Base-by-base conservation (phyloP, 2,113 vertebrate genomes). In the Oryzias curvinotus region DNA sequence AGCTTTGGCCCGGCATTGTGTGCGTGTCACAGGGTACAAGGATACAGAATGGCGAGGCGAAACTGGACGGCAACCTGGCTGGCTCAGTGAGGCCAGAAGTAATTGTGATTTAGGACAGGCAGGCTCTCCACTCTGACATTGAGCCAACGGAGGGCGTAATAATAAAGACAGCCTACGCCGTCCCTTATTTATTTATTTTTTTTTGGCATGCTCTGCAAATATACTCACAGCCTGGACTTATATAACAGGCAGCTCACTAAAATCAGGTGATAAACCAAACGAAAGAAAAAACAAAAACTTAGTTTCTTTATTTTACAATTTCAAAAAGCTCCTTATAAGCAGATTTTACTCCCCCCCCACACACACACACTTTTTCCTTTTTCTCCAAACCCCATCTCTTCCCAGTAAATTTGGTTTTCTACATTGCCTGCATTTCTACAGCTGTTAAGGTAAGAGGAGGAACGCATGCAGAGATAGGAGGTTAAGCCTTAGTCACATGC, bases 1-100 rank as follows among this genome's bases (percentile, higher is more conserved):
- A 83, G 79, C 76, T 76, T 85, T 58, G 70, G 85, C 83, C 76
- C 63, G 75, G 81, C 85, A 85, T 90, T 89, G 87, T 91, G 90
- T 90, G 87, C 67, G 86, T 89, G 87, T 92, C 88, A 91, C 80
- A 65, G 85, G 77, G 82, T 73, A 76, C 81, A 79, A 36, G 36
- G 87, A 87, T 87, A 81, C 71, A 80, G 75, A 80, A 67, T 73
- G 78, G 76, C 49, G 25, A 70, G 63, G 59, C 74, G 71, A 75
- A 81, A 78, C 58, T 64, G 16, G 75, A 71, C 71, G 76, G 53
- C 49, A 41, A 57, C 59, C 66, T 73, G 4, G 30, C 73, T 44
- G 68, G 73, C 74, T 63, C 65, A 53, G 69, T 19, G 65, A 68
- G 69, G 73, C 83, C 81, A 81, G 66, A 56, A 65, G 79, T 64